Base-by-base conservation (phyloP, 2,797 vertebrate species). In the Peromyscus aztecus region DNA sequence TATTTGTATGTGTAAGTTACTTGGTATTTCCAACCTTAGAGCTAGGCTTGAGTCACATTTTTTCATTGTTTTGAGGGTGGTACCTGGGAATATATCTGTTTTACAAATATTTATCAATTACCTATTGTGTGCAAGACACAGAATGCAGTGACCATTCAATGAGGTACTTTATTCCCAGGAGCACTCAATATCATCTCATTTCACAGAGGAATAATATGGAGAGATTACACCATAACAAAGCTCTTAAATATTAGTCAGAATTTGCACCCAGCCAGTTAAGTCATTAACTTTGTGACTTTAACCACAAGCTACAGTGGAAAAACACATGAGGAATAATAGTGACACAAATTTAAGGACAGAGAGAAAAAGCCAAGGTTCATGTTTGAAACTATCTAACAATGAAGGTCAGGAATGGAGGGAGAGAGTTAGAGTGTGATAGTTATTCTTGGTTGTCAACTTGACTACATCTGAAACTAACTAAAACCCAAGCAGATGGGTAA, bases 1-100 rank as follows among this genome's bases (percentile, higher is more conserved):
- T 65, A 89, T 67, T 31, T 49, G 9, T 27, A 2, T 84, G 31
- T 90, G 4, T 69, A 23, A 76, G 34, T 95, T 95, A n/a, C 34
- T 90, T 96, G 61, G 10, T 40, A 92, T 94, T 89, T 92, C 67
- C 67, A 82, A 73, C 23, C 17, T 73, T 34, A 95, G 65, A 85
- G 86, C 31, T 71, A 80, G 83, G 23, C 10, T 31, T 5, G 27
- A 69, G 13, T 13, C 4, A 2, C 37, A 40, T 89, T 85, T 81
- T 89, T 31, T 89, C 10, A 14, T 85, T 82, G 29, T 85, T 94
- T 21, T 52, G 52, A 71, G 46, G 87, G 49, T 37, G 12, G 3
- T 52, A 31, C 57, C 3, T 43, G 13, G 16, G 0, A 2, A 13
- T 90, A 21, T 85, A 19, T 40, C 6, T 90, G 12, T 85, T 82